phyloP scores from a whole-genome alignment of 2,888 invertebrate genomes.

The Aspidiotus rigidus region DNA sequence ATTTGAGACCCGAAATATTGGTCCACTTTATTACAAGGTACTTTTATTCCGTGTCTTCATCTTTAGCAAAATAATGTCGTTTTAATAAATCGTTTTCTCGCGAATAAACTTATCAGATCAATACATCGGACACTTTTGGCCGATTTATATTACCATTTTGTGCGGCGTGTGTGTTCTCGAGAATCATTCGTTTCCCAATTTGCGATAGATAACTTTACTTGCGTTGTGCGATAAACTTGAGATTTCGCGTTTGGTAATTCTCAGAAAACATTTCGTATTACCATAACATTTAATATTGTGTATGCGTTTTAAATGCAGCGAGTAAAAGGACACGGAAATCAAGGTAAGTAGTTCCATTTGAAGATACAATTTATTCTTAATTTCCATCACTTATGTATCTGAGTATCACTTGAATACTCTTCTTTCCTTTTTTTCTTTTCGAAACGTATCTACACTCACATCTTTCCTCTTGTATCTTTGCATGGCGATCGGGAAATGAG shows the following conservation, averaged over 20 bases:
- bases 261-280: slow-evolving; percentile 14
- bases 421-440: no score
- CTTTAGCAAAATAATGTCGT: slow-evolving; percentile 33
- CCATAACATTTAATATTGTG: slow-evolving; percentile 35
- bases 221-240: slow-evolving; percentile 14
- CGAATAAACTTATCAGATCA: slow-evolving; percentile 8
- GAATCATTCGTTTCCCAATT: neutral
- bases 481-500: no score
- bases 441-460: no score
- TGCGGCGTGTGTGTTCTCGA: neutral
- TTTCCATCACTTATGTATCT: neutral
- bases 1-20: neutral
- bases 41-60: no score
- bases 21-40: neutral
- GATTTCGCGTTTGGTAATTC: slow-evolving; percentile 9
- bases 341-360: slow-evolving; percentile 49
- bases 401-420: no score
- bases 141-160: neutral
- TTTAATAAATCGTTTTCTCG: slow-evolving; percentile 13
- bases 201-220: slow-evolving; percentile 7
- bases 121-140: neutral
- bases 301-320: slow-evolving; percentile 47
- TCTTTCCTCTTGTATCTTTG: no score
- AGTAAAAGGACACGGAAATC: slow-evolving; percentile 80
- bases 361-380: neutral